Conservation (phyloP, 1,140 invertebrate genomes). For the Pinna nobilis region DNA sequence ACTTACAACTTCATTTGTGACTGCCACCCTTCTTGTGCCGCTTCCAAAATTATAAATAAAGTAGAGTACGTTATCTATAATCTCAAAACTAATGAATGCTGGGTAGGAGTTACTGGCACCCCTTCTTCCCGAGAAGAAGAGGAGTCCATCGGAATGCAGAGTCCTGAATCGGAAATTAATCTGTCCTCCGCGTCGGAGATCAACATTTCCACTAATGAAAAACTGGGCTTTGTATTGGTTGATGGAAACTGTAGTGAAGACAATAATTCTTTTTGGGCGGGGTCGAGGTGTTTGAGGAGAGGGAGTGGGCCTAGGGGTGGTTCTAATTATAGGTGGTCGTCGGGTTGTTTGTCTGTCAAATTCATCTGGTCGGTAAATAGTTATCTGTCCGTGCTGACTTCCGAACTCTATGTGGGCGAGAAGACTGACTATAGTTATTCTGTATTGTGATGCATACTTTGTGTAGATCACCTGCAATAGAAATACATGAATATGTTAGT, state of each 20-base stretch:
- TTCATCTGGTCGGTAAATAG: conserved; percentile 12
- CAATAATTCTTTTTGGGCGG: conserved; percentile 4
- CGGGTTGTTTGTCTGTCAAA: too few species aligned
- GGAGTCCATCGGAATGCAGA: conserved; percentile 17
- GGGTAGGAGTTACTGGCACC: conserved; percentile 2
- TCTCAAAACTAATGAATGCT: conserved; percentile 42
- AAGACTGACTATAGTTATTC: not conserved
- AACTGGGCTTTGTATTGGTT: not conserved
- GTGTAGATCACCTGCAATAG: conserved; percentile 5
- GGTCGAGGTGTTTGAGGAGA: not conserved
- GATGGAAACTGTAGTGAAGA: conserved; percentile 30
- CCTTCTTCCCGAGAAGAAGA: conserved; percentile 12
- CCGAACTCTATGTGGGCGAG: conserved; percentile 4
- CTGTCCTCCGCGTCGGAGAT: conserved; percentile 22
- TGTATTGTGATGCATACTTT: conserved; percentile 2
- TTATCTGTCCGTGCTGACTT: not conserved
- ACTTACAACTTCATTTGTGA: conserved; percentile 49
- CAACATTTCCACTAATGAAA: conserved; percentile 26
- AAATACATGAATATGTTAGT: too few species aligned
- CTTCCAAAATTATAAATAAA: conserved; percentile 61
- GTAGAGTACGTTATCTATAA: conserved; percentile 65
- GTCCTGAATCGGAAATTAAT: conserved; percentile 36
- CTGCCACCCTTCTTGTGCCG: conserved; percentile 28
- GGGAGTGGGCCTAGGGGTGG: not conserved
- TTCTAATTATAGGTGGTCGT: not conserved